phyloP scores from a whole-genome alignment of 1,140 invertebrate genomes.

The Tigriopus japonicus region DNA sequence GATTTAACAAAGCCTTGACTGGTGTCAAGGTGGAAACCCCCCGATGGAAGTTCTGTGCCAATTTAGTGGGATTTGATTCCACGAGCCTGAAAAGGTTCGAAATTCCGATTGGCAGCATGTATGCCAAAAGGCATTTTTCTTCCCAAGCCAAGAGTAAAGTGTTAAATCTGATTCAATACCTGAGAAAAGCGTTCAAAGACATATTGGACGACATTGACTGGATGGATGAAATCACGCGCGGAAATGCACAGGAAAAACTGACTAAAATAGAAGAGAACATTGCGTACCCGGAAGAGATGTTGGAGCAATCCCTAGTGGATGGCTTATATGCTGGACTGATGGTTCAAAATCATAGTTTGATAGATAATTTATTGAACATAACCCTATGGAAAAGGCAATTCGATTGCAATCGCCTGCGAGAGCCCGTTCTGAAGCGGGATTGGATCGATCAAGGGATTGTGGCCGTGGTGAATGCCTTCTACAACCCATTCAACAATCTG shows the following conservation, averaged over 20 bases:
- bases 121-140: constrained; percentile 19
- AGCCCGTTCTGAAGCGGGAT: constrained; percentile 54
- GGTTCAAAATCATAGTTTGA: constrained; percentile 41
- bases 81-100: constrained; percentile 14
- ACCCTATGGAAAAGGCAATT: constrained; percentile 52
- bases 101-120: constrained; percentile 20
- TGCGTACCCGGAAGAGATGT: constrained; percentile 59
- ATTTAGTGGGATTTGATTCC: background rate
- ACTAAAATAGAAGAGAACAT: constrained; percentile 50
- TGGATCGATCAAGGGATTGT: constrained; percentile 55
- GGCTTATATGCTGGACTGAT: constrained; percentile 51
- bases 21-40: constrained; percentile 51
- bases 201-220: constrained; percentile 19
- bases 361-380: constrained; percentile 51
- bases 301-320: constrained; percentile 49
- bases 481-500: constrained; percentile 58
- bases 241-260: constrained; percentile 10
- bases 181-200: constrained; percentile 19
- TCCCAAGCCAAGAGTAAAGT: constrained; percentile 19
- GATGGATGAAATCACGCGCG: constrained; percentile 20
- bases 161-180: constrained; percentile 19
- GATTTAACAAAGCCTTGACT: constrained; percentile 48
- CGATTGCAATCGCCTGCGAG: constrained; percentile 47
- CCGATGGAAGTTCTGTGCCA: constrained; percentile 59
- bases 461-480: constrained; percentile 62